Percentiles rank a stretch among this genome's conserved stretches.
Evolutionary conservation across 2,113 vertebrate genomes (phyloP).

Genomic region (Periophthalmodon schlosseri): DNA sequence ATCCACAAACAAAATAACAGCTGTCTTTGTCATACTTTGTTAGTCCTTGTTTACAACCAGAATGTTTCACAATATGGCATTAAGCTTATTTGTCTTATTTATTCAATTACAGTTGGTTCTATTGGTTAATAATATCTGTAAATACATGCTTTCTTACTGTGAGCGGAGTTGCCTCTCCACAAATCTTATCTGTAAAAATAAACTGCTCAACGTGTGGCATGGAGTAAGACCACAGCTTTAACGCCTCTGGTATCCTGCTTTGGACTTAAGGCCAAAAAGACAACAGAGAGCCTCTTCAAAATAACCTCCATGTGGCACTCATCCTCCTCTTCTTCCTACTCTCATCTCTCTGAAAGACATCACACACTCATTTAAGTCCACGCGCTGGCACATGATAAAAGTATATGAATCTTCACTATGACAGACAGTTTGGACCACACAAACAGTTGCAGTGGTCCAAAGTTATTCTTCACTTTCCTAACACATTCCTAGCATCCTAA

Average conservation of each 20-base stretch:
- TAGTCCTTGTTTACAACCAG: background rate
- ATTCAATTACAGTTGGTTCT: no score
- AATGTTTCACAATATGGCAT: no score
- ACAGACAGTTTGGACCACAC: background rate
- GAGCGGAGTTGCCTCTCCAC: no score
- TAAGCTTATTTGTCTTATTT: no score
- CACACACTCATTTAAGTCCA: background rate
- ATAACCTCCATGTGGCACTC: slow-evolving; percentile 10
- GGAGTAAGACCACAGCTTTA: background rate
- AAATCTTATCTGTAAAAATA: no score
- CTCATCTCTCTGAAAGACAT: slow-evolving; percentile 18
- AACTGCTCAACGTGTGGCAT: background rate
- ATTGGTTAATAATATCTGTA: no score
- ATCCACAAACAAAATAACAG: no score
- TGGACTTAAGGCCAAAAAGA: background rate
- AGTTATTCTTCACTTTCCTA: no score
- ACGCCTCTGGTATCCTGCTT: background rate
- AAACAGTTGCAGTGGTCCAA: background rate
- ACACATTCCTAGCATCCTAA: no score
- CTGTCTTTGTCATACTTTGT: no score
- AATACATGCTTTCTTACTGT: no score
- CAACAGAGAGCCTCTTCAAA: background rate
- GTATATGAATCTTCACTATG: background rate
- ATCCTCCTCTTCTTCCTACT: slow-evolving; percentile 30
- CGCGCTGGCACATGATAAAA: background rate